phyloP scores from a whole-genome alignment of 2,888 invertebrate genomes.

The Brenthis daphne region DNA sequence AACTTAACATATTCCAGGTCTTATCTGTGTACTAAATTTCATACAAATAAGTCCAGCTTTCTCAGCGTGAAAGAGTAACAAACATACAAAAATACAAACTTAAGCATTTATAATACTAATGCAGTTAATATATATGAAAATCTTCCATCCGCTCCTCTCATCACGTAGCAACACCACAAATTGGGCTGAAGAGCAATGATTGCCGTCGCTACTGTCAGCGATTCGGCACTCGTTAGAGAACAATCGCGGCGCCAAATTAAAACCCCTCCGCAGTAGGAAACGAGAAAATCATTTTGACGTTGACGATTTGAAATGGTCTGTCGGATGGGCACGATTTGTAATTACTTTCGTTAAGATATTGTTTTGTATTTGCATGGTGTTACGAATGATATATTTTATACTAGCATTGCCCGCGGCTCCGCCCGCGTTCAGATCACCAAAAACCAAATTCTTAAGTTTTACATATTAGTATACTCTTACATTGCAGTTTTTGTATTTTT shows the following conservation, averaged over 20 bases:
- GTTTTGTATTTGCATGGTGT: conserved; percentile 1
- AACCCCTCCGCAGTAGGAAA: conserved; percentile 52
- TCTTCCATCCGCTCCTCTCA: conserved; percentile 47
- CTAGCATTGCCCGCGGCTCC: too few species aligned
- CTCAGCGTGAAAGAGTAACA: too few species aligned
- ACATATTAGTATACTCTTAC: too few species aligned
- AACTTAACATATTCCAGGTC: too few species aligned
- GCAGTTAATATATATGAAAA: background rate
- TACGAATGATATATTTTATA: background rate
- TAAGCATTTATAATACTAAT: too few species aligned
- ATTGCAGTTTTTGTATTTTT: too few species aligned
- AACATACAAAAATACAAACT: too few species aligned
- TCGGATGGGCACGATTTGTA: conserved; percentile 25
- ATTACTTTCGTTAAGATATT: conserved; percentile 21
- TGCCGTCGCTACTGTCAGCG: conserved; percentile 77
- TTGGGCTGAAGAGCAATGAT: conserved; percentile 58
- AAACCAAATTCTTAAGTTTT: too few species aligned
- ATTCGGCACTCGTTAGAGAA: conserved; percentile 76
- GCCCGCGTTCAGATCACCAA: too few species aligned
- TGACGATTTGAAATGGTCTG: conserved; percentile 31
- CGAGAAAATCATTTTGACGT: conserved; percentile 38
- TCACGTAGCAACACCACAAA: conserved; percentile 31
- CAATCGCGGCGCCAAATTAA: conserved; percentile 73
- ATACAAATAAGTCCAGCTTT: background rate
- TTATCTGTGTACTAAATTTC: background rate